Evolutionary conservation across 2,888 invertebrate genomes (phyloP).

Genomic region (Tiphia femorata): DNA sequence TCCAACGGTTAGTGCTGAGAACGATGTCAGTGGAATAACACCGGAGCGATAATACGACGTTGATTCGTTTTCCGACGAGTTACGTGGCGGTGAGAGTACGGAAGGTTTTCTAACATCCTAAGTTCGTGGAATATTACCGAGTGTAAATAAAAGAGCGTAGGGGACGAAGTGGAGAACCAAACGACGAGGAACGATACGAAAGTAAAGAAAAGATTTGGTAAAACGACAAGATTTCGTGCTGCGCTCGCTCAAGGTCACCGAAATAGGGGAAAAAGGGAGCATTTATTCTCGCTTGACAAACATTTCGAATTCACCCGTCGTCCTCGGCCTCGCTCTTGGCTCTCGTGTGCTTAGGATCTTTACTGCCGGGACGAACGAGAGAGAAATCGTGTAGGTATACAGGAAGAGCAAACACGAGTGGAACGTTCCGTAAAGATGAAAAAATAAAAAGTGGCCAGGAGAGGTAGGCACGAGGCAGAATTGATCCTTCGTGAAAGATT

Average conservation of each 20-base stretch:
- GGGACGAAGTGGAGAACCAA: not conserved
- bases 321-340: too few relatives aligned
- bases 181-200: not conserved
- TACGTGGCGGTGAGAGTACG: not conserved
- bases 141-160: not conserved
- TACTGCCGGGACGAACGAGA: not conserved
- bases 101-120: not conserved
- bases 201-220: not conserved
- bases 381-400: conserved; percentile 12
- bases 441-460: too few relatives aligned
- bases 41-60: too few relatives aligned
- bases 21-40: too few relatives aligned
- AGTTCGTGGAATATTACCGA: not conserved
- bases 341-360: not conserved
- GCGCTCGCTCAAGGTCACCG: not conserved
- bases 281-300: conserved; percentile 5
- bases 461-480: too few relatives aligned
- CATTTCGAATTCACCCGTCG: conserved; percentile 1
- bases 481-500: too few relatives aligned
- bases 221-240: too few relatives aligned
- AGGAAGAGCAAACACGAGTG: conserved; percentile 13
- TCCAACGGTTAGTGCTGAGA: too few relatives aligned
- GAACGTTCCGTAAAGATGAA: too few relatives aligned
- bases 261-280: not conserved
- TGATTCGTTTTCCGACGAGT: too few relatives aligned